Conservation (phyloP, 2,888 invertebrate species). For the Microplitis deprimator region DNA sequence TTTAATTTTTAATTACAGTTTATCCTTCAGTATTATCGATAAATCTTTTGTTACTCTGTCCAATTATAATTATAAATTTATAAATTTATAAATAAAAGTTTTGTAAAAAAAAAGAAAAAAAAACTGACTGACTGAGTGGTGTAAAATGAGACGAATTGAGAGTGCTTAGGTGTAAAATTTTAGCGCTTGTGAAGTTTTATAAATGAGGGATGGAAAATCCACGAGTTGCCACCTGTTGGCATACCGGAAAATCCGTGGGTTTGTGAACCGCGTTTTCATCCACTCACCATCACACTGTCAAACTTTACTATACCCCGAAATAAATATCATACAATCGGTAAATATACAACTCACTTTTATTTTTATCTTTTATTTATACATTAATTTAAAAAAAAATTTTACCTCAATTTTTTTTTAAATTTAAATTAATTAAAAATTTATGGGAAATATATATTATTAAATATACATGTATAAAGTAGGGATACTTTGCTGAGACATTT, state of each 20-base stretch:
- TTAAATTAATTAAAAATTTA: background rate
- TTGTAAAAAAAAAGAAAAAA: background rate
- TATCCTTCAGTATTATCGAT: slow-evolving; percentile 38
- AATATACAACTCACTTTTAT: slow-evolving; percentile 7
- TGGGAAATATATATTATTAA: background rate
- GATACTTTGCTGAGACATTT: background rate
- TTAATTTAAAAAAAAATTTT: slow-evolving; percentile 9
- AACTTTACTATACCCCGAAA: slow-evolving; percentile 21
- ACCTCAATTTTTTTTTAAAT: background rate
- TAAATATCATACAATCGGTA: slow-evolving; percentile 28
- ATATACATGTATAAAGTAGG: background rate
- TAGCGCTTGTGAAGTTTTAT: slow-evolving; percentile 38
- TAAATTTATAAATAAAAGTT: background rate
- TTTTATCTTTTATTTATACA: slow-evolving; percentile 8
- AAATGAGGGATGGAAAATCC: slow-evolving; percentile 42
- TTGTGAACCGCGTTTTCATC: slow-evolving; percentile 12
- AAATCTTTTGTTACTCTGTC: slow-evolving; percentile 10
- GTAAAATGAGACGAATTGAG: slow-evolving; percentile 23
- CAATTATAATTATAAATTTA: background rate
- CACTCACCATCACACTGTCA: slow-evolving; percentile 13
- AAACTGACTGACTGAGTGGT: background rate
- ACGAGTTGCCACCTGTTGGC: slow-evolving; percentile 42
- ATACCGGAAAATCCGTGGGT: slow-evolving; percentile 33
- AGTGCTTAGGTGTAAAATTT: slow-evolving; percentile 22
- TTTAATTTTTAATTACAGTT: slow-evolving; percentile 55